Evolutionary conservation across 1,140 invertebrate species (phyloP), one percentile per base, ranked within the genome.

Genomic region (Ooceraea biroi): DNA sequence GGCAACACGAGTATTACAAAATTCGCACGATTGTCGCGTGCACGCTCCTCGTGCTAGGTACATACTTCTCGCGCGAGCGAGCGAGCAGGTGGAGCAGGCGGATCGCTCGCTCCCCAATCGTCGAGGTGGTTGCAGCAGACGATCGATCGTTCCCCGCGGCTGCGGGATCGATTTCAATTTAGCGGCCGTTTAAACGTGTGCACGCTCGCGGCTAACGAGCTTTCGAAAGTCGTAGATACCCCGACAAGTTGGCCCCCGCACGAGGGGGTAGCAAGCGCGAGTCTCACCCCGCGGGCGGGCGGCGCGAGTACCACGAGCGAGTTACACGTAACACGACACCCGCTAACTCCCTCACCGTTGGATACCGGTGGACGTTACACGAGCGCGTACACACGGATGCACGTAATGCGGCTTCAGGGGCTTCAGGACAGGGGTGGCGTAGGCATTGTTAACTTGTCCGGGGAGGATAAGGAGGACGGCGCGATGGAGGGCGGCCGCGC

Each of bases 141-240:
- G 73, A 93, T 94, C 91, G 90, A 93, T 87, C 55, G 17, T 3
- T 50, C 85, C 83, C 55, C 83, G 66, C 86, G 76, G 65, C 66
- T 77, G 73, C 36, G 82, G 90, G 92, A 94, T 94, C 93, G 93
- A 94, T 94, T 94, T 94, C 93, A 94, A 94, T 94, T 94, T 94
- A 94, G 89, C 92, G 91, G 76, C 93, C 92, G 91, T 94, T 91
- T 94, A 94, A 94, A 90, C 90, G 88, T 91, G 90, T 91, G 90
- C 92, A 91, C 91, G 92, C 90, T 91, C 91, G 87, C 63, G 88
- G 90, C 91, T 94, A 94, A 94, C 93, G 93, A 94, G 93, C 93
- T 94, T 94, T 94, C 93, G 90, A 94, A 94, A 94, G 92, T 94
- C 93, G 89, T 93, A 93, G 93, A 94, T 93, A 93, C 88, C 91